Base-by-base conservation (phyloP, 2,888 invertebrate species). In the Endotricha flammealis region DNA sequence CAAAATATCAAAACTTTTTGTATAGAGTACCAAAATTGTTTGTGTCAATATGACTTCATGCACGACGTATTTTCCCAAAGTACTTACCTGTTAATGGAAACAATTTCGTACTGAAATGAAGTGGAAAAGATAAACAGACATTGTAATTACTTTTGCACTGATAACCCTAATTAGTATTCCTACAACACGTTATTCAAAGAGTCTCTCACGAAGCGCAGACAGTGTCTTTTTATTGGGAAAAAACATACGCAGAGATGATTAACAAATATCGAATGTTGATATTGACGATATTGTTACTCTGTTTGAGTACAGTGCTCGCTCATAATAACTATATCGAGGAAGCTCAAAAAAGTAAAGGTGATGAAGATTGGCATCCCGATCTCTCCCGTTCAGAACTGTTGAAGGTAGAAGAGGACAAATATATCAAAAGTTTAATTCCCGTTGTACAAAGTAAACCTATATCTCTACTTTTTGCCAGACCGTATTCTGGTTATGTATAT, bases 341-440 rank as follows among this genome's bases (percentile, higher is more conserved):
- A n/a, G n/a, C n/a, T n/a, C n/a, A n/a, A n/a, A n/a, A n/a, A n/a
- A n/a, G n/a, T n/a, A n/a, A 28, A 3, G 25, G 33, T n/a, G 46
- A 45, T 6, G 36, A 43, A 2, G 14, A 42, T 1, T 72, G 70
- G 73, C 44, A 40, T 2, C 70, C 70, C 7, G 42, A 61, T 2
- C 17, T 45, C 7, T 62, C 68, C 33, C 59, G 64, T 11, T 27
- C 54, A 3, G 72, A 67, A 31, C 64, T 64, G 1, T 3, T 63
- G 0, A 69, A 62, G 41, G 64, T 61, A 36, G 62, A 64, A 10
- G 64, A 70, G 7, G 64, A 62, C 7, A 56, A 56, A n/a, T 41
- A 55, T 24, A 48, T 56, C 29, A 43, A 42, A 13, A 46, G 39
- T 9, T n/a, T n/a, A n/a, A n/a, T n/a, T n/a, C n/a, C n/a, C n/a